Conservation (phyloP, 2,113 vertebrate genomes). For the Megaleporinus macrocephalus region DNA sequence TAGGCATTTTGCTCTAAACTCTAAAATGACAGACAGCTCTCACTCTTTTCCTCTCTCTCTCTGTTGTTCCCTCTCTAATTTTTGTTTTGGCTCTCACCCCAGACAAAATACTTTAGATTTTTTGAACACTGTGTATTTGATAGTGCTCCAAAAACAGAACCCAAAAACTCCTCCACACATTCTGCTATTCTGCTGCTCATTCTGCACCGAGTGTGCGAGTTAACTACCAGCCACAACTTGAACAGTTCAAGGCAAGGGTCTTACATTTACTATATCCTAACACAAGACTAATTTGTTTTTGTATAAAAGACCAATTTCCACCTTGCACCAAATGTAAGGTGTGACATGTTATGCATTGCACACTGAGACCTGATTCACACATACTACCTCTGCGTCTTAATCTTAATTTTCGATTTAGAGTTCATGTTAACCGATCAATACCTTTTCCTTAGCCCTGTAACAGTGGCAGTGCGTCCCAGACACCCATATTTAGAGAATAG, state of each 20-base stretch:
- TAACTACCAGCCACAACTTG: background rate
- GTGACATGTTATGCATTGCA: too few species aligned
- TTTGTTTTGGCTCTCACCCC: background rate
- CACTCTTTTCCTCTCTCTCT: background rate
- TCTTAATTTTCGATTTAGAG: too few species aligned
- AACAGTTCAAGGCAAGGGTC: background rate
- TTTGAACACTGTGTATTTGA: constrained; percentile 34
- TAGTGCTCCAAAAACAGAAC: constrained; percentile 4
- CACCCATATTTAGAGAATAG: too few species aligned
- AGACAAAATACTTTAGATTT: background rate
- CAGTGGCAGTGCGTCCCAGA: too few species aligned
- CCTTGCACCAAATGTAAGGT: too few species aligned
- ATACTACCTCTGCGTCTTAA: too few species aligned
- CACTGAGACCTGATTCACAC: too few species aligned
- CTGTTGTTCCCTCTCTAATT: background rate
- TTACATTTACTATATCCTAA: background rate
- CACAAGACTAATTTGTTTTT: background rate
- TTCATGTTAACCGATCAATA: too few species aligned
- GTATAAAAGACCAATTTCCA: background rate
- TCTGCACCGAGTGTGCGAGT: constrained; percentile 11
- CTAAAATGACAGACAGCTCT: background rate
- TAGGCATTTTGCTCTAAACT: background rate
- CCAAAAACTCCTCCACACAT: constrained; percentile 43
- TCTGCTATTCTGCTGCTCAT: constrained; percentile 43
- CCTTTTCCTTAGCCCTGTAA: too few species aligned